Conservation (phyloP, 1,140 invertebrate genomes). For the Bombus ignitus region DNA sequence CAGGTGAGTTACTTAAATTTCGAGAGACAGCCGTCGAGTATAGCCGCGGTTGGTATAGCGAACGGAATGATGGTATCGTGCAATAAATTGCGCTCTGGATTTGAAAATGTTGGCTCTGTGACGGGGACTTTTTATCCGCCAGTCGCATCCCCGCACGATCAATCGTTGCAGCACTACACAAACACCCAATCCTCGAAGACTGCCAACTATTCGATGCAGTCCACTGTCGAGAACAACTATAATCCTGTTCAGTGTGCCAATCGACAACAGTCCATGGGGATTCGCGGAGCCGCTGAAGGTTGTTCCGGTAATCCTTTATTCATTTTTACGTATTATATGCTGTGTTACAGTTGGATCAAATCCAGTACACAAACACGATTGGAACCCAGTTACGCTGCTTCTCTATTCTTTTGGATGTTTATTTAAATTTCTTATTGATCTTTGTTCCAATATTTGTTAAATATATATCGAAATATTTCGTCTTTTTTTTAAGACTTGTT, state of each 20-base stretch:
- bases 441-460: too few relatives aligned
- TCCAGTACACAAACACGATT: not conserved
- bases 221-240: conserved; percentile 76
- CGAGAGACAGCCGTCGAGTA: conserved; percentile 81
- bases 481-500: too few relatives aligned
- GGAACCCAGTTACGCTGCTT: not conserved
- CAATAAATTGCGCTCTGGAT: conserved; percentile 87
- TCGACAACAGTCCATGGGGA: conserved; percentile 75
- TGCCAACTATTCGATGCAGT: conserved; percentile 77
- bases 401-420: too few relatives aligned
- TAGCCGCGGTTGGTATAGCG: conserved; percentile 91
- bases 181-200: conserved; percentile 73
- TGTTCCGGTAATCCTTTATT: conserved; percentile 72
- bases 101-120: conserved; percentile 89
- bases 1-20: conserved; percentile 81
- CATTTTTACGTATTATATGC: not conserved
- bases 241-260: conserved; percentile 76
- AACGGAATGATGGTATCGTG: conserved; percentile 94
- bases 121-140: conserved; percentile 94
- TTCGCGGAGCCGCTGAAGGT: conserved; percentile 72
- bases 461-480: too few relatives aligned
- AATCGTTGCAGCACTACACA: conserved; percentile 81
- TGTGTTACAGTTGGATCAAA: not conserved
- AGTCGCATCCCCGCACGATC: conserved; percentile 90
- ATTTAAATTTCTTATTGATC: too few relatives aligned